Evolutionary conservation across 2,888 invertebrate species (phyloP), one percentile per base, ranked within the genome.

Genomic region (Magallana nippona): DNA sequence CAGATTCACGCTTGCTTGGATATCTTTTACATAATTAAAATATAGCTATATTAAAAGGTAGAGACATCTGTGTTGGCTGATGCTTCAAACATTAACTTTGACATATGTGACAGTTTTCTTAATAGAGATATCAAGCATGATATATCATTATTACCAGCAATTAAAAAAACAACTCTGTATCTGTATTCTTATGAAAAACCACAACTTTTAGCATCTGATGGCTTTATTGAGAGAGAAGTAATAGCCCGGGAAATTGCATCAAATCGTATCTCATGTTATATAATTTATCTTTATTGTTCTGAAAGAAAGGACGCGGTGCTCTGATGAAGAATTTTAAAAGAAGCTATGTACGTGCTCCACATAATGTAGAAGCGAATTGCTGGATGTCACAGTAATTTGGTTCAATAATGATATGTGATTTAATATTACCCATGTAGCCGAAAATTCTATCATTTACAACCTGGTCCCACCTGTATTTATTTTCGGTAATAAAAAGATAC

Each of bases 161-260:
- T 71, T 71, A 71, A 71, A 22, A 22, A 27, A 71, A 71, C n/a
- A 32, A 13, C n/a, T 44, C 15, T 10, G 27, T 71, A 13, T 71
- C 71, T 71, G 22, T 10, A 13, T 71, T 15, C 13, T 22, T 13
- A 71, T 27, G 15, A 71, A 71, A 71, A 27, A 27, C 71, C 71
- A 71, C 71, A 71, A 71, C 22, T 27, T 71, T 27, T 71, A 11
- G 13, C 71, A 27, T 22, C 13, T 5, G 71, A 71, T 71, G 71
- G 27, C 32, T 27, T 71, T 71, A 22, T 11, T 27, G 22, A 71
- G 27, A 15, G 22, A 27, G 8, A 13, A 15, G 79, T 79, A 79
- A 79, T 79, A 57, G 79, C 57, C 57, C 79, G 79, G 22, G 57
- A 79, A 79, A 79, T 79, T 79, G 79, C 79, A 79, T 79, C 22